phyloP scores from a whole-genome alignment of 2,888 invertebrate genomes.

The Nephrotoma appendiculata region DNA sequence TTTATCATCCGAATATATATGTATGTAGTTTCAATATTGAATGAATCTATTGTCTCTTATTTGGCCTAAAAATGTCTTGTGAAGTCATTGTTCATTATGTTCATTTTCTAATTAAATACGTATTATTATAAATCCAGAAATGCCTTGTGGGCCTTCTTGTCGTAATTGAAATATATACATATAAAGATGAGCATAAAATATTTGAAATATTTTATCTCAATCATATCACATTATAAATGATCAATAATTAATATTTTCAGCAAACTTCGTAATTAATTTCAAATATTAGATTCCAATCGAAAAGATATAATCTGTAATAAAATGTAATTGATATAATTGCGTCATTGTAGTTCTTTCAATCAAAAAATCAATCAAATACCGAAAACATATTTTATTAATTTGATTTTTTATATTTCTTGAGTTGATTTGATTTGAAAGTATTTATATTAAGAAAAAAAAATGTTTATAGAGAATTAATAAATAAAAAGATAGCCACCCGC shows the following conservation, averaged over 20 bases:
- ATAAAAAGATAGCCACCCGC: neutral
- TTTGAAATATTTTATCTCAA: neutral
- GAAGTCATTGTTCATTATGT: neutral
- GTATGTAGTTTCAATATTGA: neutral
- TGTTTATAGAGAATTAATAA: neutral
- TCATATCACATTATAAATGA: neutral
- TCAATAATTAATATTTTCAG: neutral
- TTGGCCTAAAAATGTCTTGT: neutral
- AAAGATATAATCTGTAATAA: neutral
- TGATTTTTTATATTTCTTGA: neutral
- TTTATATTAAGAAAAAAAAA: neutral
- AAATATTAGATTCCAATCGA: neutral
- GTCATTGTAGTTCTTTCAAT: neutral
- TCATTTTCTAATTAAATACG: neutral
- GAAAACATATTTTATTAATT: neutral
- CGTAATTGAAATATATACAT: neutral
- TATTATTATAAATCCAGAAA: neutral
- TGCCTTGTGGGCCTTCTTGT: neutral
- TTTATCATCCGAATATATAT: neutral
- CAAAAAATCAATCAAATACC: neutral
- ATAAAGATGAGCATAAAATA: neutral
- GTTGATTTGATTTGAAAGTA: neutral
- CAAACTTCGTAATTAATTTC: neutral
- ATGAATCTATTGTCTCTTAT: neutral
- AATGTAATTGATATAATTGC: neutral